Base-by-base conservation (phyloP, 2,888 invertebrate species). In the Microchrysa polita region DNA sequence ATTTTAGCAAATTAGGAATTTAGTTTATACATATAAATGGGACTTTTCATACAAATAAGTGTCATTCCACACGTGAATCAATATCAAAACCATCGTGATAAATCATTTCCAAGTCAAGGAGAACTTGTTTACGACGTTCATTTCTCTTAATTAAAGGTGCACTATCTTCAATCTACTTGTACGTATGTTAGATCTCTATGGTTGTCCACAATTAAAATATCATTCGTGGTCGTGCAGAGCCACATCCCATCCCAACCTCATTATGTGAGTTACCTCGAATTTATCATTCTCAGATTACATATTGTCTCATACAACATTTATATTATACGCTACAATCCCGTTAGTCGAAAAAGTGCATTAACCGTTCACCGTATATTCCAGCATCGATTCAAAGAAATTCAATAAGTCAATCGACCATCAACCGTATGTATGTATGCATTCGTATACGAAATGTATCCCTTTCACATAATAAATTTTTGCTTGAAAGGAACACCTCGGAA, bases 381-480 rank as follows among this genome's bases (percentile, higher is more conserved):
- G 1, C 48, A 65, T 57, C 34, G 20, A 40, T 55, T 10, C 9
- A 5, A n/a, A 52, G 16, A 57, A 57, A 34, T 69, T 69, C 69
- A 69, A 69, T 67, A 67, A 67, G 67, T 69, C 69, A 69, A 55
- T 55, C 69, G 69, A 55, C 16, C 69, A 69, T 69, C 69, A 69
- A 55, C 69, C 69, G 69, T 69, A n/a, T n/a, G n/a, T n/a, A n/a
- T n/a, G n/a, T n/a, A n/a, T n/a, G n/a, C n/a, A n/a, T n/a, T n/a
- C n/a, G n/a, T n/a, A 69, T 34, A 34, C 27, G 27, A 69, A 67
- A 57, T 42, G 69, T 57, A 57, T 42, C 40, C 69, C 69, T 55
- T 69, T 69, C 69, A 69, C 69, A 55, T 69, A 34, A 55, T 69
- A 69, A 69, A 69, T 69, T 69, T n/a, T 67, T 16, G 42, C 48